These are phyloP conservation scores for Shargacucullia verbasci DNA, from an alignment of 2,888 invertebrate species.

Conservation along the genomic window DNA sequence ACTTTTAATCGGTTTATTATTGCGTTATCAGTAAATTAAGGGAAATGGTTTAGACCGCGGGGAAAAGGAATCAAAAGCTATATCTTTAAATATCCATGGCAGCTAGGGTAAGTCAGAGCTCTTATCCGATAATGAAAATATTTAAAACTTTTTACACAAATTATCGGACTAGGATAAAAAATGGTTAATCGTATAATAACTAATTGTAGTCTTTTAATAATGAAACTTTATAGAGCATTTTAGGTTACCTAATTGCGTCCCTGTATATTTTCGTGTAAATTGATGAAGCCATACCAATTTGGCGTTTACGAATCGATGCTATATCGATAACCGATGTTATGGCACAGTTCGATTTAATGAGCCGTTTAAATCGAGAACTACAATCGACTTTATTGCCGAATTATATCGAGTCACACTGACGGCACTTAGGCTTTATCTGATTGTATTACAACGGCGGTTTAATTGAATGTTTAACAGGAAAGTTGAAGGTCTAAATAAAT, in stretches of 20 bases:
- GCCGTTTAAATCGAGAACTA: conserved; percentile 71
- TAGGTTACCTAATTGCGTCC: conserved; percentile 24
- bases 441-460: conserved; percentile 15
- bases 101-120: no score
- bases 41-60: no score
- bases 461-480: conserved; percentile 26
- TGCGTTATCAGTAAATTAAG: no score
- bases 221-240: background rate
- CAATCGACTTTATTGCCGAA: conserved; percentile 62
- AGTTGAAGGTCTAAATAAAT: no score
- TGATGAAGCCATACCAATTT: conserved; percentile 68
- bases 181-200: no score
- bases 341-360: conserved; percentile 73
- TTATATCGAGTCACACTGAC: conserved; percentile 41
- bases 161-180: no score
- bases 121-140: no score
- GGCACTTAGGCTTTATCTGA: conserved; percentile 31
- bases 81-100: no score
- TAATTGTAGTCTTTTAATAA: background rate
- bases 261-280: conserved; percentile 47
- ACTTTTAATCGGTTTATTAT: no score
- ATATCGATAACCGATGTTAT: conserved; percentile 62
- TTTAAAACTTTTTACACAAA: no score
- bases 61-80: no score
- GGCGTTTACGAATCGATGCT: conserved; percentile 64